These are phyloP conservation scores for Nerophis lumbriciformis DNA, from an alignment of 2,113 vertebrate species.

Conservation along the genomic window DNA sequence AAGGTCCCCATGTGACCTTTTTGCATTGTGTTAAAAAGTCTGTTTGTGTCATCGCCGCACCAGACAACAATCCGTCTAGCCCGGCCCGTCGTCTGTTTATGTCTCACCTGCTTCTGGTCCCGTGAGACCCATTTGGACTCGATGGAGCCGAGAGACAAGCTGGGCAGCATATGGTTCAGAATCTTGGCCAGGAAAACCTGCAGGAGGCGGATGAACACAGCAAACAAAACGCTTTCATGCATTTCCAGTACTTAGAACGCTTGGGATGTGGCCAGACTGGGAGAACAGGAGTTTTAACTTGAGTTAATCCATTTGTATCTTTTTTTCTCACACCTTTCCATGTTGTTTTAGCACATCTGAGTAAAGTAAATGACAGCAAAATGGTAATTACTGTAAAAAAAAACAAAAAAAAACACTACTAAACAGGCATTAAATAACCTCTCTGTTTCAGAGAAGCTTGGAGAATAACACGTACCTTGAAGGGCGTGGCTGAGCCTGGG, in stretches of 20 bases:
- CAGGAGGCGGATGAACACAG: conserved; percentile 21
- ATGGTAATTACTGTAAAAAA: neutral
- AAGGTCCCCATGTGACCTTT: conserved; percentile 10
- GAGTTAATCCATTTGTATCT: neutral
- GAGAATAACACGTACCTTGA: conserved; percentile 75
- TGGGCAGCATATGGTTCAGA: conserved; percentile 84
- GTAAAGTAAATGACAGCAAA: neutral
- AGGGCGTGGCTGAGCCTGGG: conserved; percentile 87
- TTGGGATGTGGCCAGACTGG: neutral
- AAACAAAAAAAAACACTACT: neutral
- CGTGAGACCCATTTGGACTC: conserved; percentile 83
- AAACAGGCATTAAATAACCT: neutral
- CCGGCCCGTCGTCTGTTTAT: neutral
- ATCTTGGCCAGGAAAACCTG: conserved; percentile 89
- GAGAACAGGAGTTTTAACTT: neutral
- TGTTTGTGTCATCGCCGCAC: neutral
- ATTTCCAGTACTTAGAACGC: conserved; percentile 21
- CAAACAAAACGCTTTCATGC: neutral
- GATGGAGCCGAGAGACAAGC: conserved; percentile 80
- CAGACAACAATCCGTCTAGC: conserved; percentile 7
- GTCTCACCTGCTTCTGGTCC: conserved; percentile 84
- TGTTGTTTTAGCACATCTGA: conserved; percentile 1
- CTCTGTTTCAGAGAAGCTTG: neutral
- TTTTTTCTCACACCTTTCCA: neutral
- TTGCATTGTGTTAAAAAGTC: conserved; percentile 1